Percentiles rank a stretch among this genome's conserved stretches.
phyloP scores from a whole-genome alignment of 2,113 vertebrate genomes.

The Gymnorhina tibicen region DNA sequence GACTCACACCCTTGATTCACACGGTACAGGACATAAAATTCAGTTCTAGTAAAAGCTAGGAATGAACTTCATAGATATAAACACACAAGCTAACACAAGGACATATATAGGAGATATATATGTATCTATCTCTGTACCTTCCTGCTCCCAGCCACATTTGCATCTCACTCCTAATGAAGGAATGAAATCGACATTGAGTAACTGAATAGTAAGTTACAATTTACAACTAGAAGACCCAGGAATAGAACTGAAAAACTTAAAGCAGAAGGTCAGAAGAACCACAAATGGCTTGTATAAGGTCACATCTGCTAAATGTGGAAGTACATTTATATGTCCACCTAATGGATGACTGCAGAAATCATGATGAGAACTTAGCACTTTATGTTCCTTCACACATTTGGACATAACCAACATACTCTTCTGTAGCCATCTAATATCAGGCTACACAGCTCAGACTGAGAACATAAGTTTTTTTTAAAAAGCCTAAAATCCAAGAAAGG shows the following conservation, averaged over 20 bases:
- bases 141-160: neutral
- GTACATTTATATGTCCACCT: neutral
- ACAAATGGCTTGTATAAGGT: neutral
- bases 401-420: neutral
- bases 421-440: neutral
- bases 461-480: neutral
- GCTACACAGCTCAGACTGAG: neutral
- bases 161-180: neutral
- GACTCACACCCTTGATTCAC: neutral
- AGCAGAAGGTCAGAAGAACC: neutral
- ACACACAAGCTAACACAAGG: neutral
- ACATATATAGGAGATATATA: neutral
- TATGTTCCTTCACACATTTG: neutral
- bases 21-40: neutral
- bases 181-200: neutral
- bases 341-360: neutral
- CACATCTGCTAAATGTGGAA: neutral
- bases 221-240: neutral
- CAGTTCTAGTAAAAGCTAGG: neutral
- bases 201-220: neutral
- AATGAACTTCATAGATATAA: neutral
- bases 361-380: neutral
- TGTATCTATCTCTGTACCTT: neutral
- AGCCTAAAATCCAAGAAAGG: neutral
- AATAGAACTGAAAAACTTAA: neutral